phyloP scores from a whole-genome alignment of 2,113 vertebrate genomes.

The Cnemophilus loriae region DNA sequence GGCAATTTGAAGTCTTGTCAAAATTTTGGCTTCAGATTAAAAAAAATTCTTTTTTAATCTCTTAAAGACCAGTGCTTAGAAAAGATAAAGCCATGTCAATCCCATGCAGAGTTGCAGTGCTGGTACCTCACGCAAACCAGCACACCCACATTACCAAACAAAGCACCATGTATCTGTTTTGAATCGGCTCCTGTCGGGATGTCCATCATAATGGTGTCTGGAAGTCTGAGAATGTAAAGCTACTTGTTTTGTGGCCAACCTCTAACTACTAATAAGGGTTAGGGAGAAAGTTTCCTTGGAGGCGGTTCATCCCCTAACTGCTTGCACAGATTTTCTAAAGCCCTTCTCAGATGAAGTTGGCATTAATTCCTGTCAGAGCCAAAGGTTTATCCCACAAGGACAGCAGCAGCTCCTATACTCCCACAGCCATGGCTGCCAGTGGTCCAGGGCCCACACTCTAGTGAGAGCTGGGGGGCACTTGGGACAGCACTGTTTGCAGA shows the following conservation, averaged over 20 bases:
- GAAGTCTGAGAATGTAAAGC: slow-evolving; percentile 60
- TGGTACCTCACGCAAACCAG: background rate
- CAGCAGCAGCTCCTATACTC: background rate
- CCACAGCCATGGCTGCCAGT: background rate
- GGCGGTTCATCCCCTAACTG: slow-evolving; percentile 27
- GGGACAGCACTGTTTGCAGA: background rate
- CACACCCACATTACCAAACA: background rate
- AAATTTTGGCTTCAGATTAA: slow-evolving; percentile 28
- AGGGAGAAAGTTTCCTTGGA: slow-evolving; percentile 51
- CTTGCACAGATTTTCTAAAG: slow-evolving; percentile 42
- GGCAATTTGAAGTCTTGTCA: background rate
- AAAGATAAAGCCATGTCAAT: slow-evolving; percentile 7
- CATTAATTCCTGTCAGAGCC: background rate
- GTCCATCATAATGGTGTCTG: slow-evolving; percentile 48
- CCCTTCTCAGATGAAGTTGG: background rate
- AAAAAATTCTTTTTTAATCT: background rate
- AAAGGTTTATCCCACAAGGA: background rate
- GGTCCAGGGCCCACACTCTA: background rate
- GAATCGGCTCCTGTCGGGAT: background rate
- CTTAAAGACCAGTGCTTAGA: background rate
- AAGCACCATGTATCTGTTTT: background rate
- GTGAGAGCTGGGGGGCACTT: background rate
- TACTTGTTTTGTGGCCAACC: slow-evolving; percentile 51
- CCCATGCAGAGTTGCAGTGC: background rate
- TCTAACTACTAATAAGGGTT: slow-evolving; percentile 52